Conservation (phyloP, 2,888 invertebrate species). For the Idaea dimidiata region DNA sequence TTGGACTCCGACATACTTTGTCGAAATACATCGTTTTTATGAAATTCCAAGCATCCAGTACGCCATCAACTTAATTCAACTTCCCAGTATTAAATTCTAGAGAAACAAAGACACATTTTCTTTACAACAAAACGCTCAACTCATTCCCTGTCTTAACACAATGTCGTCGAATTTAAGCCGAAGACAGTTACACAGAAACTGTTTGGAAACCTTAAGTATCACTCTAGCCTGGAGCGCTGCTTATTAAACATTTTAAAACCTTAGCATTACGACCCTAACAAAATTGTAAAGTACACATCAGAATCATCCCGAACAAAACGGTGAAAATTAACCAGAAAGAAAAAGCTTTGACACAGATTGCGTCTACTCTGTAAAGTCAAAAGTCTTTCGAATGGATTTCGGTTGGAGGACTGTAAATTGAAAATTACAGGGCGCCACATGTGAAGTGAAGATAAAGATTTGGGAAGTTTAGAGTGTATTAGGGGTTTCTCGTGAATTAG, state of each 20-base stretch:
- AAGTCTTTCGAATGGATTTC: constrained; percentile 15
- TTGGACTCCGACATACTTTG: no score
- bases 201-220: constrained; percentile 27
- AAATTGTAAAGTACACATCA: constrained; percentile 38
- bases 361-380: constrained; percentile 29
- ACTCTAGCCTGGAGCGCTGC: constrained; percentile 27
- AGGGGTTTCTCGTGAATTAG: constrained; percentile 4
- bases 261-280: constrained; percentile 26
- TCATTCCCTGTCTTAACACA: constrained; percentile 18
- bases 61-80: background rate
- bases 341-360: background rate
- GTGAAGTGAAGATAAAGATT: constrained; percentile 38
- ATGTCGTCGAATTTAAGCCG: constrained; percentile 26
- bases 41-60: background rate
- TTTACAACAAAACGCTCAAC: constrained; percentile 10
- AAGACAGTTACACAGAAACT: constrained; percentile 23
- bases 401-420: constrained; percentile 38
- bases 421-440: constrained; percentile 38
- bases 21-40: background rate
- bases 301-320: constrained; percentile 5
- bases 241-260: constrained; percentile 49
- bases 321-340: constrained; percentile 9
- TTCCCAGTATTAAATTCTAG: constrained; percentile 1
- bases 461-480: constrained; percentile 32
- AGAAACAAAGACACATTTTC: constrained; percentile 16